Percentiles rank a stretch among this genome's conserved stretches.
phyloP scores from a whole-genome alignment of 2,797 vertebrate species.

The Mareca penelope region DNA sequence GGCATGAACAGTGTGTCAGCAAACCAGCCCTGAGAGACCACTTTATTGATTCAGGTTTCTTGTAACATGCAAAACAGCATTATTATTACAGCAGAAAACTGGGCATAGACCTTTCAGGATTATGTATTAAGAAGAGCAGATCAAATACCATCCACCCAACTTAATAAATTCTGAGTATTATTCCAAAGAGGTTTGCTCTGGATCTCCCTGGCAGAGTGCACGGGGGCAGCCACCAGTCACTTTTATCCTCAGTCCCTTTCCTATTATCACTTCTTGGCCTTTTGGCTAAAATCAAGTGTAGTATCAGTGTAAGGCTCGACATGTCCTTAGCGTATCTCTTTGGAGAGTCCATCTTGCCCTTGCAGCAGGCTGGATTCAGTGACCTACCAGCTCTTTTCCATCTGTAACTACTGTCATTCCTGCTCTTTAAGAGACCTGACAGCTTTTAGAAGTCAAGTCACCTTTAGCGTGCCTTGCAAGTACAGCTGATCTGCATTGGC shows the following conservation, averaged over 20 bases:
- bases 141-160: conserved; percentile 32
- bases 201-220: not conserved
- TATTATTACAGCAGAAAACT: not conserved
- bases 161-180: not conserved
- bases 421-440: not conserved
- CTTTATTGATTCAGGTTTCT: conserved; percentile 22
- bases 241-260: conserved; percentile 1
- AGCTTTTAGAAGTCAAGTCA: not conserved
- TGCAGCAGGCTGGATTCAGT: not conserved
- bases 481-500: conserved; percentile 2
- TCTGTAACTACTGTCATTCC: not conserved
- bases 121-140: conserved; percentile 14
- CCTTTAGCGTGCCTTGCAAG: not conserved
- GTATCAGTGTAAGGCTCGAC: not conserved
- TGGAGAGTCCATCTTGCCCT: not conserved
- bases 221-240: not conserved
- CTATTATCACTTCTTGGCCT: not conserved
- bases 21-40: not conserved
- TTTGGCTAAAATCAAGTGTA: not conserved
- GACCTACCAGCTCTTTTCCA: not conserved
- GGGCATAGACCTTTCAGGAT: conserved; percentile 29
- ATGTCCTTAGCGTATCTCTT: not conserved
- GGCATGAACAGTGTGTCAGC: not conserved
- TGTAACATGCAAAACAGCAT: not conserved
- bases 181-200: conserved; percentile 14